Evolutionary conservation across 2,888 invertebrate genomes (phyloP).

Genomic region (Lissocephala sabroskyi): DNA sequence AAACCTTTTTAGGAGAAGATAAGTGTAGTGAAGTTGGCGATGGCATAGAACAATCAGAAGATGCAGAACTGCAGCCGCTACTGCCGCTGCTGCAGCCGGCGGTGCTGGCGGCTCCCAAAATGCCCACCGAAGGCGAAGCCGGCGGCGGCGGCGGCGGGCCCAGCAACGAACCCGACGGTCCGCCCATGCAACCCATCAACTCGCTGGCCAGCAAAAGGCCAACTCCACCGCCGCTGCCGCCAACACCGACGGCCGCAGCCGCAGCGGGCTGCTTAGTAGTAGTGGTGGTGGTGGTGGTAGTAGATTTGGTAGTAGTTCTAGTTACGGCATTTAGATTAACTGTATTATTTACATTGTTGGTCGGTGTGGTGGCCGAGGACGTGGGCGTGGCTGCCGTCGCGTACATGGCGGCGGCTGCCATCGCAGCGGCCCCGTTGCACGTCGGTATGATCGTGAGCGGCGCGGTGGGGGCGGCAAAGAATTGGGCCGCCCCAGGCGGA

Average conservation of each 20-base stretch:
- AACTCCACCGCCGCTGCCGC: constrained; percentile 14
- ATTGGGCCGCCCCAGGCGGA: constrained; percentile 26
- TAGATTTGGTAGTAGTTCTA: constrained; percentile 67
- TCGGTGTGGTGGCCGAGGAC: constrained; percentile 61
- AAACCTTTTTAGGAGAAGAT: constrained; percentile 73
- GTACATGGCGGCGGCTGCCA: constrained; percentile 59
- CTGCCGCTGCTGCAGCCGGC: constrained; percentile 59
- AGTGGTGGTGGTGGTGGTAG: constrained; percentile 24
- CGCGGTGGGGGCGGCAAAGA: constrained; percentile 59
- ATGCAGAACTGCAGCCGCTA: constrained; percentile 72
- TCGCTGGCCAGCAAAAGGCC: constrained; percentile 2
- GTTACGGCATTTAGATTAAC: constrained; percentile 71
- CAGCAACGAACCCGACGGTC: neutral
- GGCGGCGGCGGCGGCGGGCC: constrained; percentile 29
- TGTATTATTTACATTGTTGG: constrained; percentile 72
- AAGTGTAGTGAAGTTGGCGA: constrained; percentile 73
- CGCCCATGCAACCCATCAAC: neutral
- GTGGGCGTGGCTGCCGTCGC: constrained; percentile 59
- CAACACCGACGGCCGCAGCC: constrained; percentile 7
- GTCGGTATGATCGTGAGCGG: constrained; percentile 67
- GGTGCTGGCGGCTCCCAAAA: constrained; percentile 24
- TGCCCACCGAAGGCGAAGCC: too few species aligned
- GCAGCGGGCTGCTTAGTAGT: constrained; percentile 20
- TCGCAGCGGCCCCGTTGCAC: constrained; percentile 56
- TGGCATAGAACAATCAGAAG: constrained; percentile 73